Evolutionary conservation across 2,888 invertebrate genomes (phyloP), one percentile per base, ranked within the genome.

Genomic region (Timandra comae): DNA sequence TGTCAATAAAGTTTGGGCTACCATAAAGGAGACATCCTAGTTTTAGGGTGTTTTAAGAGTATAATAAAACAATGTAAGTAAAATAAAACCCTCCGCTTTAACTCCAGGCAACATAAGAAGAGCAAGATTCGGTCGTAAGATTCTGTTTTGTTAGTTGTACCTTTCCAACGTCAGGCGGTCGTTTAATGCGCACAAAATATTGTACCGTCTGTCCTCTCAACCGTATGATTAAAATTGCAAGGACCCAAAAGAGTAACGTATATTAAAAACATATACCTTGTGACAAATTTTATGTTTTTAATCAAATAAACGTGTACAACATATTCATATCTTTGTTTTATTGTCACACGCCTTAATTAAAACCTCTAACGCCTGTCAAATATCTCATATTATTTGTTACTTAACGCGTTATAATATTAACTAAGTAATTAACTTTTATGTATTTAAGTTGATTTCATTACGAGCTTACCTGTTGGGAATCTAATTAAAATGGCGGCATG

Each of bases 401-500:
- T n/a, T n/a, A n/a, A n/a, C n/a, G n/a, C n/a, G n/a, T n/a, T n/a
- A n/a, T n/a, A n/a, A n/a, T n/a, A n/a, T n/a, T n/a, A n/a, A n/a
- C n/a, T n/a, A n/a, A n/a, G n/a, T n/a, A n/a, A n/a, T n/a, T n/a
- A n/a, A n/a, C n/a, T n/a, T n/a, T n/a, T n/a, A n/a, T n/a, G n/a
- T n/a, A n/a, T n/a, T n/a, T n/a, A n/a, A n/a, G n/a, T 23, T 23
- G 9, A 23, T 23, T 23, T 7, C n/a, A 24, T 1, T 30, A 5
- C 2, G 2, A 2, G 30, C 35, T 51, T 48, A 73, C 75, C 69
- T 43, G 52, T 11, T 1, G 69, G 59, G 38, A 72, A 73, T 28
- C 33, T 49, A 23, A 75, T 63, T 34, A 53, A 37, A 34, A 74
- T 44, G 9, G 59, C 63, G n/a, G 75, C 63, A 16, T 60, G 58